Percentiles rank a stretch among this genome's conserved stretches.
Conservation (phyloP, 2,113 vertebrate species). For the Xerus inauris region DNA sequence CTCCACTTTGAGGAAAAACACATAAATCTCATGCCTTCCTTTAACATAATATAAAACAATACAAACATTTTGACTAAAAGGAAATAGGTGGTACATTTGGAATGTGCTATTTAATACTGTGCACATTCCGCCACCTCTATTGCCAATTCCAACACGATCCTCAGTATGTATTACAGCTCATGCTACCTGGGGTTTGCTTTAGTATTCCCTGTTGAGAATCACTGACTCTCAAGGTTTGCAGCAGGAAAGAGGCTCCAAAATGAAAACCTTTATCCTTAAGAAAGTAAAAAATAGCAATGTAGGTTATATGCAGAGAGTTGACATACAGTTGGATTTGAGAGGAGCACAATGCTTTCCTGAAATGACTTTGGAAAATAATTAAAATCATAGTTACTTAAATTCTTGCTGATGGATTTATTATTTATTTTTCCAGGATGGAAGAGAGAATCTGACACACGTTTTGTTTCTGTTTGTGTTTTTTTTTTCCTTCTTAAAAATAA, state of each 20-base stretch:
- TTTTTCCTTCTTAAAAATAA: background rate
- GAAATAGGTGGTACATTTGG: background rate
- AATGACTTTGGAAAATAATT: background rate
- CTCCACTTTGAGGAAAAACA: background rate
- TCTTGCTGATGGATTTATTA: background rate
- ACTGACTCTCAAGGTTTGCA: background rate
- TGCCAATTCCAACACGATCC: background rate
- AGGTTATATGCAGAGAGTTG: background rate
- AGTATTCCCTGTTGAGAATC: background rate
- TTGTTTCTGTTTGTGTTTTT: background rate
- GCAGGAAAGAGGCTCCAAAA: background rate
- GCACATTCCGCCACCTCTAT: background rate
- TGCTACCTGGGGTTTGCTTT: background rate
- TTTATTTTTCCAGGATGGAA: background rate
- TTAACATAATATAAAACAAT: background rate
- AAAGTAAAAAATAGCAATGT: background rate
- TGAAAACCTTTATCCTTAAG: background rate
- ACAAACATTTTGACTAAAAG: conserved; percentile 25
- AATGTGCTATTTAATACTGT: background rate
- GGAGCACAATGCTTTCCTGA: background rate
- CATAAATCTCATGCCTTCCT: background rate
- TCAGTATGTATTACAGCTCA: background rate
- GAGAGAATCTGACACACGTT: background rate
- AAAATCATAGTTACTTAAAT: background rate
- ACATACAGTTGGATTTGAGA: background rate